Base-by-base conservation (phyloP, 2,888 invertebrate genomes). In the Scaeva pyrastri region DNA sequence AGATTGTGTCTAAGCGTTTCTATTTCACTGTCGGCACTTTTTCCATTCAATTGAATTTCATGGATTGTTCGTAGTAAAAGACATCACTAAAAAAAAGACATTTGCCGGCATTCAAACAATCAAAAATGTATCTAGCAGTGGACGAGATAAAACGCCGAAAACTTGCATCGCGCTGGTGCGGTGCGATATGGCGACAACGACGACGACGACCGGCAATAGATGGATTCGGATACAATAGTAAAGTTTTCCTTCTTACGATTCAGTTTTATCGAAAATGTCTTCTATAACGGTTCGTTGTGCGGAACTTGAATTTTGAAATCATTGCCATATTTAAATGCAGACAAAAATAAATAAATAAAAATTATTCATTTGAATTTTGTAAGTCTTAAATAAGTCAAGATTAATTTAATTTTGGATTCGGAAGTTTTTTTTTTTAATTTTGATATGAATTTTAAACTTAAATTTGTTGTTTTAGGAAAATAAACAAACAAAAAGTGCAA, bases 191-290 rank as follows among this genome's bases (percentile, higher is more conserved):
- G 11, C 7, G 48, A 52, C 2, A n/a, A n/a, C 11, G 19, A 4
- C 16, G 10, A 0, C 21, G 21, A 12, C 10, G 45, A 19, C 48
- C 16, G 56, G 12, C 21, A 8, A 41, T 50, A 26, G 21, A 70
- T 70, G 31, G 26, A 48, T 19, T 68, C 70, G 52, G 72, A 79
- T 76, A 85, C 52, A 68, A 76, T 80, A 73, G 55, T 72, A 14
- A 76, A 80, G 76, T 85, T 76, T 85, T 62, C 60, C 80, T 50
- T 68, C 36, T 76, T 68, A 70, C 55, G 50, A 80, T 80, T 85
- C 80, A 85, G 85, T 85, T 68, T 66, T 62, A 43, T 60, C 70
- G 85, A 72, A 64, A 70, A 85, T 81, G 85, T 76, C 85, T 85
- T 80, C 50, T 56, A 72, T 55, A 80, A 68, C 80, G 85, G 80